These are phyloP conservation scores for Gymnopithys bicolor DNA, from an alignment of 2,797 vertebrate genomes.

Conservation along the genomic window DNA sequence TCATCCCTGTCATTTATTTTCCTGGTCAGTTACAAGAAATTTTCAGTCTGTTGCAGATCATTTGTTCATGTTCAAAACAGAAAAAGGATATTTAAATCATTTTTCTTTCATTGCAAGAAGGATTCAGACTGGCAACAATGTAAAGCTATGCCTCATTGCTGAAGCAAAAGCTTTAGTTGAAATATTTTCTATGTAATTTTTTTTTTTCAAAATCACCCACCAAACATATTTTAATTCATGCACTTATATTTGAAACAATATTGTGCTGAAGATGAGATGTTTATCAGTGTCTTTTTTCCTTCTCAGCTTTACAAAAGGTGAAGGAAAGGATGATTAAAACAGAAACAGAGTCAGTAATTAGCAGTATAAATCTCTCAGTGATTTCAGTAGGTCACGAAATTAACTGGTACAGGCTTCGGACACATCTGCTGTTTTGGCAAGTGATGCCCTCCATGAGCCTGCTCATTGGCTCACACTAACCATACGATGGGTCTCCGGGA, in stretches of 20 bases:
- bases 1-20: neutral
- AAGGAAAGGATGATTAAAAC: conserved; percentile 77
- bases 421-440: conserved; percentile 84
- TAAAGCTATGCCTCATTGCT: neutral
- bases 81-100: neutral
- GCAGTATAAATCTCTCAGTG: conserved; percentile 79
- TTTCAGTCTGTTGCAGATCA: neutral
- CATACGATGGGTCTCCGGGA: conserved; percentile 72
- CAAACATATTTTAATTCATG: neutral
- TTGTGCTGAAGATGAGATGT: conserved; percentile 4
- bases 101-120: neutral
- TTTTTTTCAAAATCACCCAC: accelerated
- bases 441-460: conserved; percentile 39
- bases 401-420: conserved; percentile 77
- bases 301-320: conserved; percentile 68
- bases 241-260: conserved; percentile 13
- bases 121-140: neutral
- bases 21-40: neutral
- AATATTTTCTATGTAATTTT: neutral
- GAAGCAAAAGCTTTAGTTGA: neutral
- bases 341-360: conserved; percentile 80
- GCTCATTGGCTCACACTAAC: conserved; percentile 74
- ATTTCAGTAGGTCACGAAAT: conserved; percentile 81
- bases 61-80: conserved; percentile 7
- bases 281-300: neutral